Base-by-base conservation (phyloP, 1,140 invertebrate species). In the Battus philenor region DNA sequence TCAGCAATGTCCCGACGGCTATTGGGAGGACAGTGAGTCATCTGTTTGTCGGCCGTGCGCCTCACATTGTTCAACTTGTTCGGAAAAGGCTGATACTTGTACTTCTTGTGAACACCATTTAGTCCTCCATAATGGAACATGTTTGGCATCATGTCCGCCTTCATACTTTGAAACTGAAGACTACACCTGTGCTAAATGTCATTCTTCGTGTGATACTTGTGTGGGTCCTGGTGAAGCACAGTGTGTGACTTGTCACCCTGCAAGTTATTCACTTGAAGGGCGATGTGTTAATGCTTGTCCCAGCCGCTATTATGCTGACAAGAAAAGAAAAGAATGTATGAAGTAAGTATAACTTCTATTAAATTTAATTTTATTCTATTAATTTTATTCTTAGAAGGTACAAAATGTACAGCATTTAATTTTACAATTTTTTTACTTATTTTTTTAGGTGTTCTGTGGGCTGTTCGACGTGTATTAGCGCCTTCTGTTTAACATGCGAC, bases 1-100 rank as follows among this genome's bases (percentile, higher is more conserved):
- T 26, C 93, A 95, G 64, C 91, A 93, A 59, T 96, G 94, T 67
- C 94, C 93, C 0, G 94, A 95, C 62, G 93, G 93, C 24, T 96
- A 95, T 62, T 95, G 90, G 75, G 93, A 94, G 85, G 93, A 94
- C 79, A 89, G 86, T 9, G 88, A 90, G 12, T 90, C 93, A 29
- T 90, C 90, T 48, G 92, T 91, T 1, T 95, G 94, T 61, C 89
- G 92, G 3, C 92, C 93, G 0, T 96, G 94, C 71, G 80, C 83
- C 2, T 59, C 81, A 8, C 93, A 95, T 59, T 96, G 94, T 64
- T 92, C 90, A 2, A 93, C 92, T 11, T 96, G 94, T 72, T 91
- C 93, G 61, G 93, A 94, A 39, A 82, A 91, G 47, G 93, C 94
- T 0, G 91, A 94, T 58, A 89, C 90, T 54, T 96, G 94, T 69